Percentiles rank a stretch among this genome's conserved stretches.
Conservation (phyloP, 2,888 invertebrate genomes). For the Drosophila differens region DNA sequence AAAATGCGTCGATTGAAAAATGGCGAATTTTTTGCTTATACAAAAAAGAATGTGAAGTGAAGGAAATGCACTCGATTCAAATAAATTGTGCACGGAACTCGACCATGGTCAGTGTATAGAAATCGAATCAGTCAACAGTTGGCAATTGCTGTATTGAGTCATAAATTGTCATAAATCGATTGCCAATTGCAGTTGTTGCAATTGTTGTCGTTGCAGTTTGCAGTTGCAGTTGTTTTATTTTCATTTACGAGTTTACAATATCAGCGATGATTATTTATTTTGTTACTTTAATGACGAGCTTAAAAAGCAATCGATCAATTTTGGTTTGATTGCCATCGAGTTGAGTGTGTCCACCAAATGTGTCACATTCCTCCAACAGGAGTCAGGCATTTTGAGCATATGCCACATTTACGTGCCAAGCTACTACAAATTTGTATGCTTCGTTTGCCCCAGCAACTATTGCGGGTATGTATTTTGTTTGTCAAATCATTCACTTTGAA, state of each 20-base stretch:
- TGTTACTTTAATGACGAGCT: slow-evolving; percentile 60
- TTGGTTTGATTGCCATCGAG: slow-evolving; percentile 41
- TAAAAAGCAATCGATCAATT: slow-evolving; percentile 78
- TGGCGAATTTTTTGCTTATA: slow-evolving; percentile 36
- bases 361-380: slow-evolving; percentile 39
- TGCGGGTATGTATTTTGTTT: neutral
- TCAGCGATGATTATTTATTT: slow-evolving; percentile 72
- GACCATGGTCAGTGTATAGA: slow-evolving; percentile 23
- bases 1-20: slow-evolving; percentile 42
- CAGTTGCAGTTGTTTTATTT: slow-evolving; percentile 40
- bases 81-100: slow-evolving; percentile 27
- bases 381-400: slow-evolving; percentile 21
- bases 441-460: neutral
- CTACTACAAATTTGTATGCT: neutral
- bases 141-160: slow-evolving; percentile 22
- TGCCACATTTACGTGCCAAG: neutral
- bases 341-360: slow-evolving; percentile 19
- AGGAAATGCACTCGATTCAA: slow-evolving; percentile 40
- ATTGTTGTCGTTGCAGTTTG: slow-evolving; percentile 37
- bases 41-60: neutral
- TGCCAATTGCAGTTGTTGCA: slow-evolving; percentile 49
- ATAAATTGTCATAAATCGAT: slow-evolving; percentile 57
- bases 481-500: neutral
- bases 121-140: slow-evolving; percentile 22
- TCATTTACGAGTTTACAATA: slow-evolving; percentile 75